Conservation (phyloP, 2,797 vertebrate genomes). For the Botia almorhae region DNA sequence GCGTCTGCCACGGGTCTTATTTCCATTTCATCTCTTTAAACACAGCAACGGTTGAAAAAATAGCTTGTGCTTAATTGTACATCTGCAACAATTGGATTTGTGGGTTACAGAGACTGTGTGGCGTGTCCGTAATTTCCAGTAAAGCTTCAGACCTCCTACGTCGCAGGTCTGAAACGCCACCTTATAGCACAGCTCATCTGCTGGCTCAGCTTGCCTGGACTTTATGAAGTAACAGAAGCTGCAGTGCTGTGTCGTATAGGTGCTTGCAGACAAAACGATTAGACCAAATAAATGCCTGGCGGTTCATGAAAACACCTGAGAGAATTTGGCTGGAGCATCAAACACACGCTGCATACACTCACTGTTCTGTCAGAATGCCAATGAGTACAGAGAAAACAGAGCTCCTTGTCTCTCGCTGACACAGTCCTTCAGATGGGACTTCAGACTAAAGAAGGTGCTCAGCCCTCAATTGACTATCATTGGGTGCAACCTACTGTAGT, state of each 20-base stretch:
- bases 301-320: conserved; percentile 76
- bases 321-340: conserved; percentile 73
- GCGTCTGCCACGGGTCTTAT: conserved; percentile 52
- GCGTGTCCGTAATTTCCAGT: conserved; percentile 44
- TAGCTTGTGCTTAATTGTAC: conserved; percentile 46
- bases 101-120: conserved; percentile 12
- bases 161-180: background rate
- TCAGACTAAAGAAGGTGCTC: background rate
- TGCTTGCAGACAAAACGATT: conserved; percentile 72
- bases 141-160: conserved; percentile 29
- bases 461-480: background rate
- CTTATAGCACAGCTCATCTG: conserved; percentile 56
- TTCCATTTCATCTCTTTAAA: conserved; percentile 55
- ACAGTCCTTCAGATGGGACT: conserved; percentile 42
- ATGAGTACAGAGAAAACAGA: conserved; percentile 37
- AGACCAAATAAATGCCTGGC: conserved; percentile 69
- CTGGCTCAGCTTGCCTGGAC: conserved; percentile 57
- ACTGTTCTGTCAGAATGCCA: conserved; percentile 63
- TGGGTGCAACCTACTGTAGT: background rate
- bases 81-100: conserved; percentile 45
- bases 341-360: conserved; percentile 64
- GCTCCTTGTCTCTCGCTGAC: conserved; percentile 48
- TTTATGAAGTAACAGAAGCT: conserved; percentile 70
- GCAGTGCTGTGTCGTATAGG: conserved; percentile 63
- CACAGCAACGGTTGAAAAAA: conserved; percentile 59